Conservation (phyloP, 2,113 vertebrate genomes). For the Halcyon senegalensis region DNA sequence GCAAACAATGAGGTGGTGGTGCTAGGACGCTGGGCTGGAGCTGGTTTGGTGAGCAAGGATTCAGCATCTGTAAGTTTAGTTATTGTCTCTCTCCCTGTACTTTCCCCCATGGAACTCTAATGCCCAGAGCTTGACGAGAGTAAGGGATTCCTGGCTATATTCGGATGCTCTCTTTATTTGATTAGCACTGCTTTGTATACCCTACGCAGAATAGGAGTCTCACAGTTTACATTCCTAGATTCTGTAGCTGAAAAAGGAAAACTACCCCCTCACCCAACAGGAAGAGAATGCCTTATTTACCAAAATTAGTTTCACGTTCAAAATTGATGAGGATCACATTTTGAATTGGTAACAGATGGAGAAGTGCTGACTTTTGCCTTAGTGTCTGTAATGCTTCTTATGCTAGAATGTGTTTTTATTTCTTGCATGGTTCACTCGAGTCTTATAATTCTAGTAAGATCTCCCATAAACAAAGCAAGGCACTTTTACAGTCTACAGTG, state of each 20-base stretch:
- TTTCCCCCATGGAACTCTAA: background rate
- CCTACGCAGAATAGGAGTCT: background rate
- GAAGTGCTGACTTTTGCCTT: conserved; percentile 74
- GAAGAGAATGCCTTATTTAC: conserved; percentile 54
- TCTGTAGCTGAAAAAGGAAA: conserved; percentile 43
- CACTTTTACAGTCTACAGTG: background rate
- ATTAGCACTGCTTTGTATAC: background rate
- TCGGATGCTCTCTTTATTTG: background rate
- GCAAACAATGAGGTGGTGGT: background rate
- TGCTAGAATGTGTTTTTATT: conserved; percentile 76
- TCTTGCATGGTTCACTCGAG: conserved; percentile 61
- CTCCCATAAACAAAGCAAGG: conserved; percentile 56
- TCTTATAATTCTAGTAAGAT: conserved; percentile 62
- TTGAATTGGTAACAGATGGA: conserved; percentile 78
- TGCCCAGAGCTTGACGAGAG: background rate
- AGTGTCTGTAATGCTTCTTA: conserved; percentile 65
- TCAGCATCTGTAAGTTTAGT: background rate
- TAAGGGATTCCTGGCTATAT: background rate
- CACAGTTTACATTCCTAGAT: background rate
- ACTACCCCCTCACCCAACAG: conserved; percentile 21
- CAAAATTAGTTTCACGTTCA: conserved; percentile 64
- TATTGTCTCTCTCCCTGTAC: background rate
- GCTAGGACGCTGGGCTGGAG: background rate
- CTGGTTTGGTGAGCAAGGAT: background rate
- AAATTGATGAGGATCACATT: conserved; percentile 73